Base-by-base conservation (phyloP, 2,113 vertebrate species). In the Chrysemys picta region DNA sequence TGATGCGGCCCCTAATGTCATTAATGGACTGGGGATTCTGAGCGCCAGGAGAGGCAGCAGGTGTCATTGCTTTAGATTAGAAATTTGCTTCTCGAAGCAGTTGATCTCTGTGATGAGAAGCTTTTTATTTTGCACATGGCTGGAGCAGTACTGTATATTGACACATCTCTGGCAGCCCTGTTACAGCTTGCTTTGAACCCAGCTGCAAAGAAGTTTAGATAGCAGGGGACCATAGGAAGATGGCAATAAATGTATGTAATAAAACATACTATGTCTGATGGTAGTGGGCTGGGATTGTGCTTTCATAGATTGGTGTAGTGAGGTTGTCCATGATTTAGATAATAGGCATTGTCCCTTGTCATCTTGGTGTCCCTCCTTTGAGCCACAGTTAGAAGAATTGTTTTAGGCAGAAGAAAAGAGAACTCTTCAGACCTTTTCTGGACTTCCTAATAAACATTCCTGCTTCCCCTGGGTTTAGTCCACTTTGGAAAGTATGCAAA, bases 371-470 rank as follows among this genome's bases (percentile, higher is more conserved):
- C 49, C 87, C 25, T 78, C 87, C 83, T 47, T 95, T 19, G 1
- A 45, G 56, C 35, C 89, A 24, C 25, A 87, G 80, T 84, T 88
- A 83, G 78, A 89, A 78, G n/a, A 91, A 84, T 91, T 78, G 47
- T 90, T 97, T 95, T 92, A 89, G 86, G 59, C 29, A 25, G 22
- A 79, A 80, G 53, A 62, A 88, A 47, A 57, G 72, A 69, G 88
- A 92, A 38, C 59, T 49, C 80, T 92, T 88, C 75, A 88, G 50
- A 80, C 31, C 0, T 93, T 82, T 92, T 81, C 75, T 80, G 97
- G 84, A 91, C 84, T 95, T 96, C 31, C 25, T 86, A 62, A 54
- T 87, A 85, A 96, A 95, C 62, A 83, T 89, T 96, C 27, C 52
- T 89, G 50, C 86, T 93, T 89, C 79, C 86, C 21, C 0, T 92